A percentile compares a stretch with the other conserved stretches of the same genome.
Conservation (phyloP, 2,797 vertebrate species). For the Sebastolobus altivelis region DNA sequence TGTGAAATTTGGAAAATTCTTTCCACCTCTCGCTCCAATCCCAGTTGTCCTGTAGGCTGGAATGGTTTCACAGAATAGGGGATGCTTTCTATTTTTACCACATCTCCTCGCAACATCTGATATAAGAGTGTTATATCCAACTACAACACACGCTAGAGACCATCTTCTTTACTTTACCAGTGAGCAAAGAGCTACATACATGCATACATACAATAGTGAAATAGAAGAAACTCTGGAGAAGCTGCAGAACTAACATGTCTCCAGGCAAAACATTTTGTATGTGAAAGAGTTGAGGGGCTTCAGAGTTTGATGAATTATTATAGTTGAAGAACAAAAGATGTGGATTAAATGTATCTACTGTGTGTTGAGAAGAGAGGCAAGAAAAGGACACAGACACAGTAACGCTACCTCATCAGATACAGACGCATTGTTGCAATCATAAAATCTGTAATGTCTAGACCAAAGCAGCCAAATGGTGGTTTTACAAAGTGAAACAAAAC, state of each 20-base stretch:
- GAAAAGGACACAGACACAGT: slow-evolving; percentile 17
- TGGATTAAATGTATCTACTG: slow-evolving; percentile 7
- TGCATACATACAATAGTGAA: background rate
- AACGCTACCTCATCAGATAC: slow-evolving; percentile 27
- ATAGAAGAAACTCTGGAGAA: slow-evolving; percentile 19
- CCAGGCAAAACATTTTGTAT: background rate
- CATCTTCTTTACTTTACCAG: background rate
- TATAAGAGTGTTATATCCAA: background rate
- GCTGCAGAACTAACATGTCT: slow-evolving; percentile 13
- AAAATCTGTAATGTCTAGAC: slow-evolving; percentile 26
- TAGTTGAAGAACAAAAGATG: slow-evolving; percentile 11
- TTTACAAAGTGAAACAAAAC: background rate
- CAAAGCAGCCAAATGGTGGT: slow-evolving; percentile 7
- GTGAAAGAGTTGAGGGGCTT: background rate
- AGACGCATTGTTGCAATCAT: background rate
- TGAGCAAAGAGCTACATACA: background rate
- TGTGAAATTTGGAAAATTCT: slow-evolving; percentile 38
- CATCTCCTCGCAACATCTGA: slow-evolving; percentile 20
- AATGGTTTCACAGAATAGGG: slow-evolving; percentile 65
- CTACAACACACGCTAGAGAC: background rate
- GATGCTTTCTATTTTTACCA: slow-evolving; percentile 26
- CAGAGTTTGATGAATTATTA: background rate
- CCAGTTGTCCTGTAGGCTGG: slow-evolving; percentile 31
- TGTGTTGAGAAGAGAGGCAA: slow-evolving; percentile 5
- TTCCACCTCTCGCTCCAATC: slow-evolving; percentile 28